These are phyloP conservation scores for Tachuris rubrigastra DNA, from an alignment of 2,113 vertebrate genomes.

Conservation along the genomic window DNA sequence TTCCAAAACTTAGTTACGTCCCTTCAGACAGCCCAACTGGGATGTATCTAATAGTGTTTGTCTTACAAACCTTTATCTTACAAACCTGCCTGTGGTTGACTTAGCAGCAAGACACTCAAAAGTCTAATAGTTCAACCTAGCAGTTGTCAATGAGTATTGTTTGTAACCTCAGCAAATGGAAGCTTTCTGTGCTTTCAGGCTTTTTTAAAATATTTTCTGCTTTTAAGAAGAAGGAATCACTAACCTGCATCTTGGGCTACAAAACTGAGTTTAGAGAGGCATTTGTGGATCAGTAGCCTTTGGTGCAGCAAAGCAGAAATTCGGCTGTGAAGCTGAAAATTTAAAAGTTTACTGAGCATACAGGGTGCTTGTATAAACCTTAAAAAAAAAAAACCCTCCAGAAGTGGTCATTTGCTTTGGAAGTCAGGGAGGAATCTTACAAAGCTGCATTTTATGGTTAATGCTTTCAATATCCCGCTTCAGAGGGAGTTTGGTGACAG, in stretches of 20 bases:
- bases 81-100: neutral
- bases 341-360: neutral
- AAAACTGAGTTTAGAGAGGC: neutral
- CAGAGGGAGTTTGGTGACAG: conserved; percentile 94
- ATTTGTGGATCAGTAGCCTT: neutral
- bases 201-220: neutral
- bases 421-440: neutral
- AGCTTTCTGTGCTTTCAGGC: neutral
- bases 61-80: neutral
- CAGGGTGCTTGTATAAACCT: neutral
- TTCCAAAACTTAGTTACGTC: neutral
- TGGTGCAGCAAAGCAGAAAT: neutral
- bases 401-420: neutral
- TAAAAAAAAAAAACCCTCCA: neutral
- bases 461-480: neutral
- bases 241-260: neutral
- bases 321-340: neutral
- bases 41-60: neutral
- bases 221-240: neutral
- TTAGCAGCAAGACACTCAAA: neutral
- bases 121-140: neutral
- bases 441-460: neutral
- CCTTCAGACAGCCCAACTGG: neutral
- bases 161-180: neutral
- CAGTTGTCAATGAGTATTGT: neutral